Evolutionary conservation across 2,797 vertebrate genomes (phyloP), one percentile per base, ranked within the genome.

Genomic region (Acrossocheilus fasciatus): DNA sequence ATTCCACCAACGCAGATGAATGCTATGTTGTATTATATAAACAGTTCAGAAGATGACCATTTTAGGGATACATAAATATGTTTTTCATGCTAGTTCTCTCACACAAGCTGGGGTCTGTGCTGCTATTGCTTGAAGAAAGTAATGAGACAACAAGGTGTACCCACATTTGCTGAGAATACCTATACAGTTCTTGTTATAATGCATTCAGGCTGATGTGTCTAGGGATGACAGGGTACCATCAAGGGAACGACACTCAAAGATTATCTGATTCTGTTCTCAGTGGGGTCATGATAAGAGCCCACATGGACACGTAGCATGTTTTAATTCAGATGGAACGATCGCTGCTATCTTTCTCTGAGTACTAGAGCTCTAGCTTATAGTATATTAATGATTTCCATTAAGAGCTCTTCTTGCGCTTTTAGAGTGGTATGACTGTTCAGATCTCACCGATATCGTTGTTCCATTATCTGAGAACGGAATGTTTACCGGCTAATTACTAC

Each of bases 301-400:
- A 79, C 18, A 66, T 34, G 47, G 74, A 52, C 66, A 76, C 36
- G 9, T 43, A 47, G 39, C 82, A 66, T 79, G 64, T 59, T 85
- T 79, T 78, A 50, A 85, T 78, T 85, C 74, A 87, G 84, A 88
- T 86, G 74, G 78, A 88, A 47, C n/a, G 85, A 70, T 66, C 57
- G 3, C 54, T 82, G 47, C 45, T 74, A 80, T 85, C 41, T 84
- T 75, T 81, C 62, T 87, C 80, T 68, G 41, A 79, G 82, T 41
- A 14, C n/a, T 70, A 59, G 41, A 52, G 86, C 83, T 87, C 66
- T 59, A 52, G 74, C 75, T 79, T 85, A 85, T 79, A 85, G 50
- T 43, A 73, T 75, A 87, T 72, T 77, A 83, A 87, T 86, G 64
- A 72, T 74, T 74, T 81, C 52, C 43, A 85, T 87, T 82, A 87